Percentiles rank a stretch among this genome's conserved stretches.
phyloP scores from a whole-genome alignment of 2,113 vertebrate species.

The Eurystomus gularis region DNA sequence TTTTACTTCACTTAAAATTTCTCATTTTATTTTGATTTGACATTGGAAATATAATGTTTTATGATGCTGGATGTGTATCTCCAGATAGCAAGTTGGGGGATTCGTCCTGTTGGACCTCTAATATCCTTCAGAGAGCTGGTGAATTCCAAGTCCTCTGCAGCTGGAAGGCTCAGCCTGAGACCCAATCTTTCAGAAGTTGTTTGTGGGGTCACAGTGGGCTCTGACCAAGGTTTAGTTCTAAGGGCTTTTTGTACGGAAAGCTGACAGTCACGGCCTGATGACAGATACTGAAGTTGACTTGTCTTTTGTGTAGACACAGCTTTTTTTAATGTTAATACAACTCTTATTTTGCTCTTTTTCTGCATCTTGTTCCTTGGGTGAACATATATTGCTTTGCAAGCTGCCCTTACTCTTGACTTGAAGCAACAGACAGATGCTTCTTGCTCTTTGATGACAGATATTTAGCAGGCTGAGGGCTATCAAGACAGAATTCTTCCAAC shows the following conservation, averaged over 20 bases:
- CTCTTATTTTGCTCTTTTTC: background rate
- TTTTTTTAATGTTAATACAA: background rate
- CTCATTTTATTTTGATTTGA: background rate
- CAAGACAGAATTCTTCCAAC: background rate
- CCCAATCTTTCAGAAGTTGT: background rate
- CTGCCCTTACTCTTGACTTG: background rate
- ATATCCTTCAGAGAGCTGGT: background rate
- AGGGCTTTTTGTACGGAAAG: background rate
- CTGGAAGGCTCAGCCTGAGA: background rate
- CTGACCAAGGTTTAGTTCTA: background rate
- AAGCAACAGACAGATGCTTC: background rate
- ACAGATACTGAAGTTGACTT: background rate
- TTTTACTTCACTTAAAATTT: background rate
- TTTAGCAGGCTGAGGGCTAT: slow-evolving; percentile 4
- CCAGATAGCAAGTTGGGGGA: background rate
- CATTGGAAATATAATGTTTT: background rate
- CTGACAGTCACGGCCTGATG: background rate
- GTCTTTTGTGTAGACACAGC: background rate
- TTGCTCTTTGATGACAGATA: slow-evolving; percentile 18
- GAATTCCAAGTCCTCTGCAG: background rate
- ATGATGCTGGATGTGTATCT: background rate
- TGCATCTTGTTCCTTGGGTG: background rate
- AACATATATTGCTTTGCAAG: background rate
- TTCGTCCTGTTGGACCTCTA: background rate
- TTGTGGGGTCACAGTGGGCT: background rate